A percentile compares a stretch with the other conserved stretches of the same genome.
phyloP scores from a whole-genome alignment of 1,140 invertebrate genomes.

The Hormaphis cornu region DNA sequence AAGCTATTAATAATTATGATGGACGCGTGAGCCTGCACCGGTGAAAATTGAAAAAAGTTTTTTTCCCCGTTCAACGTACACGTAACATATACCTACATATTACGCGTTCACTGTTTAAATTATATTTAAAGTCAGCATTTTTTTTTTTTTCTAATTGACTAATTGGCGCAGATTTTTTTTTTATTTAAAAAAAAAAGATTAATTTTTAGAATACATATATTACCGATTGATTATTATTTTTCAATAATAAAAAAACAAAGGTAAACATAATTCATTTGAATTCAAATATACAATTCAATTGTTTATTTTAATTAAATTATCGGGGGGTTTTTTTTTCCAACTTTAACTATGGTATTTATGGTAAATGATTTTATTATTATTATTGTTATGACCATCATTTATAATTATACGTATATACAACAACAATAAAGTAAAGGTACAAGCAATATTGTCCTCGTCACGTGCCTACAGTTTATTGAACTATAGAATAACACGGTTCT shows the following conservation, averaged over 20 bases:
- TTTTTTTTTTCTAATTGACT: conserved; percentile 12
- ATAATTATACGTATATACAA: no score
- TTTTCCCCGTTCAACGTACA: not conserved
- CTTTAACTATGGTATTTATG: not conserved
- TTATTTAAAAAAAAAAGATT: conserved; percentile 11
- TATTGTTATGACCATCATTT: no score
- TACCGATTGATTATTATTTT: conserved; percentile 4
- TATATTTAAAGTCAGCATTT: conserved; percentile 21
- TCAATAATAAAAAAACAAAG: not conserved
- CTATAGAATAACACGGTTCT: no score
- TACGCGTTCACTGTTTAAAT: not conserved
- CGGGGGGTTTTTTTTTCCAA: not conserved
- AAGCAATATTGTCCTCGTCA: no score
- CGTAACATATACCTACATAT: not conserved
- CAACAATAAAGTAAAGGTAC: no score
- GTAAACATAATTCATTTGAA: not conserved
- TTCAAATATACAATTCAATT: conserved; percentile 3
- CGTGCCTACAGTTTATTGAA: no score
- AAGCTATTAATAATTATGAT: conserved; percentile 31
- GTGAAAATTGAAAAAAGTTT: conserved; percentile 17
- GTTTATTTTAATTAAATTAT: conserved; percentile 6
- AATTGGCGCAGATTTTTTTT: conserved; percentile 4
- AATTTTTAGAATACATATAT: conserved; percentile 15
- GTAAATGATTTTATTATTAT: not conserved
- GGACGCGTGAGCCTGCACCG: not conserved